Evolutionary conservation across 1,140 invertebrate species (phyloP).

Genomic region (Drosophila guanche): DNA sequence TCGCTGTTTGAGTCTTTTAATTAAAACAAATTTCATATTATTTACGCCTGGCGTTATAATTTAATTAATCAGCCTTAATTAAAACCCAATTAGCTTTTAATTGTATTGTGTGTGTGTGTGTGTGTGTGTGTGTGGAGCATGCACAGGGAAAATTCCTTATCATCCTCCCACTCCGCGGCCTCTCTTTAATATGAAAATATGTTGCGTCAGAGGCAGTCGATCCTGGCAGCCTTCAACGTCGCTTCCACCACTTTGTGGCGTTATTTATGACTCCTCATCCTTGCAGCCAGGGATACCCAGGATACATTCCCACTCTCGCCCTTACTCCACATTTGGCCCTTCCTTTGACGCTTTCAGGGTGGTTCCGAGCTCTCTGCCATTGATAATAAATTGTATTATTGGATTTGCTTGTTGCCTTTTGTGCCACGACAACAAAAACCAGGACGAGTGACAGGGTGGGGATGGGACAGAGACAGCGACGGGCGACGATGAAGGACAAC

Average conservation of each 20-base stretch:
- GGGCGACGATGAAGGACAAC: conserved; percentile 31
- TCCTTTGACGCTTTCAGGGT: conserved; percentile 29
- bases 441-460: too few relatives aligned
- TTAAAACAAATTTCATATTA: conserved; percentile 74
- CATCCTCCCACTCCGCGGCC: conserved; percentile 4
- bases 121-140: conserved; percentile 28
- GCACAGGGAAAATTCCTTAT: conserved; percentile 46
- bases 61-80: conserved; percentile 78
- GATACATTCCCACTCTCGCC: too few relatives aligned
- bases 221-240: conserved; percentile 24
- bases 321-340: conserved; percentile 5
- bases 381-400: conserved; percentile 81
- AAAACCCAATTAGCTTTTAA: conserved; percentile 78
- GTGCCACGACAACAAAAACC: conserved; percentile 24
- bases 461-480: background rate
- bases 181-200: conserved; percentile 40
- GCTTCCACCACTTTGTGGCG: conserved; percentile 39
- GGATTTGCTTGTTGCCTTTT: conserved; percentile 77
- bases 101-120: conserved; percentile 52
- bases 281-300: background rate
- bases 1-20: conserved; percentile 44
- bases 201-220: conserved; percentile 27
- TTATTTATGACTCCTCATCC: conserved; percentile 61
- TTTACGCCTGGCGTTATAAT: conserved; percentile 75
- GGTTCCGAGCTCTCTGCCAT: conserved; percentile 49